Base-by-base conservation (phyloP, 2,797 vertebrate species). In the Pyrocephalus nanus region DNA sequence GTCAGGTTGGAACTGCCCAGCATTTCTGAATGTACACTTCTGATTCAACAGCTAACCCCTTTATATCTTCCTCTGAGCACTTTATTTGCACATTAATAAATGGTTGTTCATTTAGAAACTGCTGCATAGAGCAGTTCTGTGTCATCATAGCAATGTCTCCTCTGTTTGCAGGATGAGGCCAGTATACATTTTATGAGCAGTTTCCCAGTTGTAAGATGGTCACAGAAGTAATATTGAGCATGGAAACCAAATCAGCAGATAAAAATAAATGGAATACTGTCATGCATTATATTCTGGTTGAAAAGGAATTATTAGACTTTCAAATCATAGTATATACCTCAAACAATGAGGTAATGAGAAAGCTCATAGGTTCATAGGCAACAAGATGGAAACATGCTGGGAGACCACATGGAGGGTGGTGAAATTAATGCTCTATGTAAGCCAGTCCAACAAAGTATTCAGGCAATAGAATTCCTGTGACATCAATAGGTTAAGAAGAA, bases 291-390 rank as follows among this genome's bases (percentile, higher is more conserved):
- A 75, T 73, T 48, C 43, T 94, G 60, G 8, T 73, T 92, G 82
- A 87, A 83, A 96, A 95, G 43, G n/a, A 47, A 45, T 77, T 43
- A 54, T 92, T 65, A 93, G 79, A 81, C 62, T 88, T 86, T 93
- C 57, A 36, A 86, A 90, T 71, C 77, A 88, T 43, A 86, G 81
- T 57, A 64, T 19, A 36, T 50, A 88, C 40, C 64, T 95, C 90
- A 92, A 91, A 92, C 43, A 78, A 94, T 60, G 75, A 93, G 57
- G 94, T 75, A 71, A 36, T 26, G 13, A 55, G 61, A 92, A 96
- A 87, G 38, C 40, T 92, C 79, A 80, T 18, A 18, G 18, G 27
- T 32, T 85, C 80, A 92, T 26, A 92, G 34, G 84, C 87, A 96
- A 87, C 57, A 85, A 88, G 88, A 79, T 71, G 61, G 26, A 86